Conservation (phyloP, 2,888 invertebrate species). For the Adelphocoris suturalis region DNA sequence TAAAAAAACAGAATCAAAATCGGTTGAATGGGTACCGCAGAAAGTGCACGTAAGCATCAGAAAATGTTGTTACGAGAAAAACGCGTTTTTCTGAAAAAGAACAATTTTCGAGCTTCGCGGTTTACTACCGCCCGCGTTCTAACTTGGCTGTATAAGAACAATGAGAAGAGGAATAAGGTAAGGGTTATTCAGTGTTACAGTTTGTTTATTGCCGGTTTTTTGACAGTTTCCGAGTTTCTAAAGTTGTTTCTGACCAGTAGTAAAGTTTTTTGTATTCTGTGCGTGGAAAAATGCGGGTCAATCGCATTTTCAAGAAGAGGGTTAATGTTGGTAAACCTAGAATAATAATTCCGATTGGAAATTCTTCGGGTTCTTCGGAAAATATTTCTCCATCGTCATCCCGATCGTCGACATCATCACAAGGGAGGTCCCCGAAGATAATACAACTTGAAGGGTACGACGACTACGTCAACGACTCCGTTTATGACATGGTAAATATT, state of each 20-base stretch:
- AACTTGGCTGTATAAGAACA: background rate
- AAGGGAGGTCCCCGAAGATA: conserved; percentile 6
- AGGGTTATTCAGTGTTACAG: background rate
- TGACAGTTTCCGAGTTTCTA: background rate
- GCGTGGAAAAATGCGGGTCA: background rate
- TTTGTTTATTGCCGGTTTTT: background rate
- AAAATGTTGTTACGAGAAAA: background rate
- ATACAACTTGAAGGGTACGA: background rate
- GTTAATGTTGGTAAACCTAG: background rate
- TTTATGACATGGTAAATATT: background rate
- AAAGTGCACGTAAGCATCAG: background rate
- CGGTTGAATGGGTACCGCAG: background rate
- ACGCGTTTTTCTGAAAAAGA: background rate
- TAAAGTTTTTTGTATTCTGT: background rate
- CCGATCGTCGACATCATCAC: background rate
- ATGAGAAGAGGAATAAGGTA: background rate
- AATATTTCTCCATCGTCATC: background rate
- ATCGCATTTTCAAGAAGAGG: background rate
- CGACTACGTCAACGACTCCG: background rate
- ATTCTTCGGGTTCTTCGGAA: background rate
- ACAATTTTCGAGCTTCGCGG: background rate
- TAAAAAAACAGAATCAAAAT: background rate
- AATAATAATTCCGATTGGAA: background rate
- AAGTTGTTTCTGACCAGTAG: background rate
- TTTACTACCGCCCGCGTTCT: too few relatives aligned